Evolutionary conservation across 2,888 invertebrate species (phyloP).

Genomic region (Leucophora obtusa): DNA sequence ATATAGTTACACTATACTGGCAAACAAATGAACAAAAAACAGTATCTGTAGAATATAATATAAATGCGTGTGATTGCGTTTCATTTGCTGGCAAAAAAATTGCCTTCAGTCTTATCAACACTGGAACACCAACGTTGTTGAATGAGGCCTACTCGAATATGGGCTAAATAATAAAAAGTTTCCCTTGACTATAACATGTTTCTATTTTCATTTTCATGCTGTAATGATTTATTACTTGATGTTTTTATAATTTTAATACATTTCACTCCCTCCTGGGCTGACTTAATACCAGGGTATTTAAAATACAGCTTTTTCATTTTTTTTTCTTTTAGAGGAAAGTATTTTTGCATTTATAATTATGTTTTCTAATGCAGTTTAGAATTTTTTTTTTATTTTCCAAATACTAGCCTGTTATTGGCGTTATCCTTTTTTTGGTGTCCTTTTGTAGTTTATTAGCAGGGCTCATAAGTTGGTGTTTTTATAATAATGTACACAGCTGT

Average conservation of each 20-base stretch:
- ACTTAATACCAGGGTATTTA: slow-evolving; percentile 25
- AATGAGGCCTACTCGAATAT: slow-evolving; percentile 22
- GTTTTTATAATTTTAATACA: slow-evolving; percentile 44
- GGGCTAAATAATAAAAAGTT: slow-evolving; percentile 46
- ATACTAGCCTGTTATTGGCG: slow-evolving; percentile 52
- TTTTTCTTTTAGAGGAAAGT: background rate
- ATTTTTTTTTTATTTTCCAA: background rate
- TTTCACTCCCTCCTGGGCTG: slow-evolving; percentile 29
- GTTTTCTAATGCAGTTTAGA: slow-evolving; percentile 55
- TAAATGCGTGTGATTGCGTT: slow-evolving; percentile 38
- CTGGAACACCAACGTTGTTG: slow-evolving; percentile 35
- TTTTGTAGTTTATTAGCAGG: background rate
- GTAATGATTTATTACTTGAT: slow-evolving; percentile 61
- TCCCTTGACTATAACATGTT: slow-evolving; percentile 50
- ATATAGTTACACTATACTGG: slow-evolving; percentile 30
- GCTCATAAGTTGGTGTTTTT: no score
- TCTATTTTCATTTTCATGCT: slow-evolving; percentile 53
- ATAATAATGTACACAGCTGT: no score
- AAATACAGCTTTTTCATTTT: background rate
- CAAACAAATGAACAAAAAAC: slow-evolving; percentile 22
- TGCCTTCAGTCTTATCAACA: slow-evolving; percentile 54
- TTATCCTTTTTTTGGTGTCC: slow-evolving; percentile 52
- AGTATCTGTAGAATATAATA: slow-evolving; percentile 34
- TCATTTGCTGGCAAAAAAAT: slow-evolving; percentile 22
- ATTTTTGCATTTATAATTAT: slow-evolving; percentile 63